Base-by-base conservation (phyloP, 2,797 vertebrate genomes). In the Dendrocincla tyrannina region DNA sequence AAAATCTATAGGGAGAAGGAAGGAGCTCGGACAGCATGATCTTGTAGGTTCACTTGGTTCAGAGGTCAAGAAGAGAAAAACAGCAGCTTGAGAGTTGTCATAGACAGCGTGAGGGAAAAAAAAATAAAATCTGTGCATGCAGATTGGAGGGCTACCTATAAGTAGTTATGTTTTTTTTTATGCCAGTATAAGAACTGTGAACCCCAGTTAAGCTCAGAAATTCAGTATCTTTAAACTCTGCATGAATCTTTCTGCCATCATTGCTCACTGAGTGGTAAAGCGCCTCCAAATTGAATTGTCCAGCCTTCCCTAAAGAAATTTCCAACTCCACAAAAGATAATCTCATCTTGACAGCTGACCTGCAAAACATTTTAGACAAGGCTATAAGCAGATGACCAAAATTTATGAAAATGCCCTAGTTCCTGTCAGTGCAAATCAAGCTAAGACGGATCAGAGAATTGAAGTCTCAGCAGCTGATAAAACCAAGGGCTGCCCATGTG, bases 391-490 rank as follows among this genome's bases (percentile, higher is more conserved):
- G 63, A 84, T 35, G 60, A 92, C 33, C 33, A 91, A 79, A 81
- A 58, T 41, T 70, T 62, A 91, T 80, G 30, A 85, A 94, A 93
- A 87, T 6, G 8, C 44, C 20, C 32, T 37, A 47, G 59, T 42
- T 79, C 77, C 91, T 77, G 58, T 27, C 86, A 85, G 64, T 13
- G 50, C 25, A 91, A 89, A 76, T 83, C 46, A 82, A 81, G 25
- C 37, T 81, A 69, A 86, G 33, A 59, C 0, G 0, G 39, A 76
- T 33, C 63, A 35, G 8, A 78, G 52, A 69, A 85, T 0, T 73
- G 46, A 95, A 95, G 52, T 24, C 47, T 35, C 55, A 78, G 85
- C 7, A 7, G 52, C 66, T 59, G 39, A 85, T 82, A 74, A 94
- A 86, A 37, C 69, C 74, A 82, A 68, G 37, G 44, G 28, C n/a